Conservation (phyloP, 2,113 vertebrate genomes). For the Rhinolophus ferrumequinum region DNA sequence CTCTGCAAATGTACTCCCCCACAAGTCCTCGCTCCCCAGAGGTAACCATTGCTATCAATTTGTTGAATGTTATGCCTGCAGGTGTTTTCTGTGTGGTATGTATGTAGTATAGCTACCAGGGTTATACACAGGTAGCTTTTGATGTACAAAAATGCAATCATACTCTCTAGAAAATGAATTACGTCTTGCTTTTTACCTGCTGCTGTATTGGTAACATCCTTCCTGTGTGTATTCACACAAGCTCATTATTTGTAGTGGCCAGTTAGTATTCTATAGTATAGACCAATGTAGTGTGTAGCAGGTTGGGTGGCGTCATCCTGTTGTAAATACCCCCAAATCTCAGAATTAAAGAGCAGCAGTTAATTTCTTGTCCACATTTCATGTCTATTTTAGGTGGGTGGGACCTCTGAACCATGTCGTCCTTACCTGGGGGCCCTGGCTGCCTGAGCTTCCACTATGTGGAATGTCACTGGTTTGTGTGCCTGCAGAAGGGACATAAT, state of each 20-base stretch:
- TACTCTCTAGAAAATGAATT: background rate
- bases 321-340: background rate
- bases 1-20: background rate
- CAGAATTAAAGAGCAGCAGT: background rate
- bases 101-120: background rate
- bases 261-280: background rate
- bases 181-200: slow-evolving; percentile 12
- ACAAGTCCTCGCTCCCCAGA: background rate
- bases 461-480: background rate
- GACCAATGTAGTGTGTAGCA: background rate
- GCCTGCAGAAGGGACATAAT: background rate
- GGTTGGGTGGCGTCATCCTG: background rate
- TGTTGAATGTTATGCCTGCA: background rate
- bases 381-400: background rate
- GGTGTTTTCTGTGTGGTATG: background rate
- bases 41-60: background rate
- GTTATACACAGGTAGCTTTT: background rate
- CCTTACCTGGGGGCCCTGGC: background rate
- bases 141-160: background rate
- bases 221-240: background rate
- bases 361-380: background rate
- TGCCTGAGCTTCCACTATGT: background rate
- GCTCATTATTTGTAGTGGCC: slow-evolving; percentile 7
- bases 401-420: background rate
- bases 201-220: background rate